phyloP scores from a whole-genome alignment of 2,113 vertebrate species.

The Cyphomyrus discorhynchus region DNA sequence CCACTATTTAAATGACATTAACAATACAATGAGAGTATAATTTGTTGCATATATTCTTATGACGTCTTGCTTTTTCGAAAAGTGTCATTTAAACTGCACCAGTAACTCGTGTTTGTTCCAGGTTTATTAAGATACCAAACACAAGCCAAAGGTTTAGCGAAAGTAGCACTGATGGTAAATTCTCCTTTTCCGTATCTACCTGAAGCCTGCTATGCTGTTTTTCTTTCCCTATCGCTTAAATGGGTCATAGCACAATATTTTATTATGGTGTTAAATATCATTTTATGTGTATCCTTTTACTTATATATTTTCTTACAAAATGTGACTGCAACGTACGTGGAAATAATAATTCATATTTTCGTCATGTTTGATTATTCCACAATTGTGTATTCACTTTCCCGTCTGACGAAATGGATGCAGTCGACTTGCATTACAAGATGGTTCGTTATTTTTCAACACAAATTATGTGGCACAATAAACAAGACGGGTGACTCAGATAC shows the following conservation, averaged over 20 bases:
- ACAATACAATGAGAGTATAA: not conserved
- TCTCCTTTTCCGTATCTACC: not conserved
- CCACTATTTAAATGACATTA: not conserved
- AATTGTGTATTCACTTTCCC: not conserved
- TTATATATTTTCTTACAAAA: not conserved
- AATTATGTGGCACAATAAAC: not conserved
- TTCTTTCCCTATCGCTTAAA: not conserved
- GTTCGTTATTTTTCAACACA: not conserved
- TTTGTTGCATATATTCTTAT: not conserved
- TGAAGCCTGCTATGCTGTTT: not conserved
- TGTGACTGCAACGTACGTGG: not conserved
- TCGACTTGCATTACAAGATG: not conserved
- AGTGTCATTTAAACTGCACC: not conserved
- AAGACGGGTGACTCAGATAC: not conserved
- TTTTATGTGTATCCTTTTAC: not conserved
- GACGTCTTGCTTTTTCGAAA: not conserved
- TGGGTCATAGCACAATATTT: not conserved
- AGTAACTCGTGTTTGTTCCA: not conserved
- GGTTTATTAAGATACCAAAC: not conserved
- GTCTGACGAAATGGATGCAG: not conserved
- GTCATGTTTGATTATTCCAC: not conserved
- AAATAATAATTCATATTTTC: not conserved
- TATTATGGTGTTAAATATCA: not conserved
- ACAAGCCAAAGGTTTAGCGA: not conserved
- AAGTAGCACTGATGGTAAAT: not conserved